A percentile compares a stretch with the other conserved stretches of the same genome.
Conservation (phyloP, 2,888 invertebrate species). For the Campaea margaritaria region DNA sequence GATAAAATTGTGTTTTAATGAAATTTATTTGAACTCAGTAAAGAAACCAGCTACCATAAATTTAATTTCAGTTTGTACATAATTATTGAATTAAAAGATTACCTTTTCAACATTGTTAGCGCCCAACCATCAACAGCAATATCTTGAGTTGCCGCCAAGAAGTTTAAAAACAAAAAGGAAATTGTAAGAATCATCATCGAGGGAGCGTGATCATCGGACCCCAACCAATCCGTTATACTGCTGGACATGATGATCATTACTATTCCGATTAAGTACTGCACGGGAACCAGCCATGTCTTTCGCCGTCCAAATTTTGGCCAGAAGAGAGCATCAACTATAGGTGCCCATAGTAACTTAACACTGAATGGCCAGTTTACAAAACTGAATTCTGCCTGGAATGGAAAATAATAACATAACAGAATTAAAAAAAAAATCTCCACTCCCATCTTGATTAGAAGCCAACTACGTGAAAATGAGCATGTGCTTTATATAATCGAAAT, state of each 20-base stretch:
- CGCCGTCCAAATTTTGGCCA: constrained; percentile 93
- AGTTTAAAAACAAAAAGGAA: constrained; percentile 96
- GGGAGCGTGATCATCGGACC: constrained; percentile 86
- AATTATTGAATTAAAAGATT: constrained; percentile 23
- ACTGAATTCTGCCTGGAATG: constrained; percentile 93
- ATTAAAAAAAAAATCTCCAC: too few species aligned
- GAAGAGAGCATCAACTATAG: constrained; percentile 97
- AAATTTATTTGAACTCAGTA: not conserved
- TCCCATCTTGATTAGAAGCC: too few species aligned
- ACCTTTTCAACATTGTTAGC: constrained; percentile 98
- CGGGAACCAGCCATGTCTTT: constrained; percentile 98
- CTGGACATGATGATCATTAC: constrained; percentile 95
- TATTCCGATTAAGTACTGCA: constrained; percentile 95
- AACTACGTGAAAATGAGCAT: too few species aligned
- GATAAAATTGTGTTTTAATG: too few species aligned
- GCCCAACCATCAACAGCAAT: constrained; percentile 99
- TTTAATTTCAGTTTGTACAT: not conserved
- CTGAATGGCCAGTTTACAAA: constrained; percentile 97
- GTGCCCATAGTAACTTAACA: constrained; percentile 98
- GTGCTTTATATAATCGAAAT: too few species aligned
- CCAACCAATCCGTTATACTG: constrained; percentile 91
- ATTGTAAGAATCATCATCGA: constrained; percentile 92
- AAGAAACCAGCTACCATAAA: too few species aligned
- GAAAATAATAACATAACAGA: too few species aligned
- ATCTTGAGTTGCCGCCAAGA: constrained; percentile 99